Conservation (phyloP, 2,797 vertebrate genomes). For the Crax fasciolata region DNA sequence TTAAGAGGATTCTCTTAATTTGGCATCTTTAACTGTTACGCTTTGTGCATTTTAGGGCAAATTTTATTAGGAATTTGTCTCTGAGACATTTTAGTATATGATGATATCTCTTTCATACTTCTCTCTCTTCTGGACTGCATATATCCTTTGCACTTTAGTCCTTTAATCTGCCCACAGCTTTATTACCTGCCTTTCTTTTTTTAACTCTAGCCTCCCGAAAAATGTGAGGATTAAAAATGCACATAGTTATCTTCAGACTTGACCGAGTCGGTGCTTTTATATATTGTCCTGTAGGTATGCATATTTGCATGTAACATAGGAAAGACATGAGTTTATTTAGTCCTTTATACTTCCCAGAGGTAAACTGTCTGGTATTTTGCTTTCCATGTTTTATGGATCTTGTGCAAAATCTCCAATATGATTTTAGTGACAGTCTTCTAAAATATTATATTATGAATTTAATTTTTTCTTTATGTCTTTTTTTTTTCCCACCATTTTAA, state of each 20-base stretch:
- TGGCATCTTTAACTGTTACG: background rate
- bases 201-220: background rate
- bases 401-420: background rate
- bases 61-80: background rate
- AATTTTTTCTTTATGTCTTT: background rate
- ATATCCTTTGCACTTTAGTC: background rate
- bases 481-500: background rate
- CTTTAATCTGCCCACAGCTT: background rate
- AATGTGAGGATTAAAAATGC: background rate
- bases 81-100: background rate
- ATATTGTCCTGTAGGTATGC: background rate
- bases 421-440: background rate
- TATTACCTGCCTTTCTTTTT: background rate
- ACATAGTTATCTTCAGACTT: background rate
- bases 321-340: background rate
- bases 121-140: background rate
- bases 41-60: background rate
- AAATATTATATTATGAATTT: background rate
- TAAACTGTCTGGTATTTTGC: background rate
- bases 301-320: background rate
- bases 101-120: background rate
- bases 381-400: background rate
- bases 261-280: background rate
- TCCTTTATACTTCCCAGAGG: background rate
- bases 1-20: conserved; percentile 31